Evolutionary conservation across 1,140 invertebrate genomes (phyloP).

Genomic region (Ceratina calcarata): DNA sequence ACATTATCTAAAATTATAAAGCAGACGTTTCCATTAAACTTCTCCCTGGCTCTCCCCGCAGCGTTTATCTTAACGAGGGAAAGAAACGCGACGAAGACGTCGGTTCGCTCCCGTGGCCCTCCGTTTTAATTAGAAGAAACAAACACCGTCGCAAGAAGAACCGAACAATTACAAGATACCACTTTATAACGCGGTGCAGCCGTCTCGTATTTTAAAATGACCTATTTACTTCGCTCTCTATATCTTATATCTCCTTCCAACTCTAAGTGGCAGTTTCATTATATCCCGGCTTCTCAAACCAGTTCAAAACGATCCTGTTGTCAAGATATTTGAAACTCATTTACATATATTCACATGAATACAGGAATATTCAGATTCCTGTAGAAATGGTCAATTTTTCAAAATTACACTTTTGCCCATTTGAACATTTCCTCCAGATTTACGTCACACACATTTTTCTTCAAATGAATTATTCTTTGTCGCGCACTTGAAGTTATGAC

Average conservation of each 20-base stretch:
- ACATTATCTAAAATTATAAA: background rate
- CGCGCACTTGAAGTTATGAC: too few species aligned
- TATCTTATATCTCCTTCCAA: too few species aligned
- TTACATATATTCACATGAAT: too few species aligned
- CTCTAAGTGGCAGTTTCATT: constrained; percentile 10
- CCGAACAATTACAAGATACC: constrained; percentile 6
- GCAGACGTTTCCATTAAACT: background rate
- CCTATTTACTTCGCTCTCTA: background rate
- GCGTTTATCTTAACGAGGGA: constrained; percentile 3
- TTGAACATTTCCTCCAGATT: too few species aligned
- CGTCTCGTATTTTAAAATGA: constrained; percentile 7
- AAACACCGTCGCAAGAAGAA: background rate
- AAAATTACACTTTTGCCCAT: too few species aligned
- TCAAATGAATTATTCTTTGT: too few species aligned
- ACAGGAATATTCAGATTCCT: too few species aligned
- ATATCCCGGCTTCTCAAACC: background rate
- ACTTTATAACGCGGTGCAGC: background rate
- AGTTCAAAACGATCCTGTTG: too few species aligned
- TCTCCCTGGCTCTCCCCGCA: background rate
- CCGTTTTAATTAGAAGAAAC: constrained; percentile 8
- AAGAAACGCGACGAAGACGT: background rate
- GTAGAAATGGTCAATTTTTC: too few species aligned
- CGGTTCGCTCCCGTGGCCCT: background rate
- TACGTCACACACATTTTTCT: too few species aligned
- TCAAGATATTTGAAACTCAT: too few species aligned